Evolutionary conservation across 2,113 vertebrate species (phyloP).

Genomic region (Vimba vimba): DNA sequence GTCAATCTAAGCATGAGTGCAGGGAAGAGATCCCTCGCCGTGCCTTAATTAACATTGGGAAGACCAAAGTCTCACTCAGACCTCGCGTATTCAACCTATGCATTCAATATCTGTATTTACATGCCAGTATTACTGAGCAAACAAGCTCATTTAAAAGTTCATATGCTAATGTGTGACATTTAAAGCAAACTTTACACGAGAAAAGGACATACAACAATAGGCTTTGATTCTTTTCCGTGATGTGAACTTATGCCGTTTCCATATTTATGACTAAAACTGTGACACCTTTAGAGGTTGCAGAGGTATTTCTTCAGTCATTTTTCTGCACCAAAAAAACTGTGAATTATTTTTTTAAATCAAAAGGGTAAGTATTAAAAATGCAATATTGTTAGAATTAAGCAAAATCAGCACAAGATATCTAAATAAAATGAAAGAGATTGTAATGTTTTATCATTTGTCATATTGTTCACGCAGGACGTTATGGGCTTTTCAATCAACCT

Average conservation of each 20-base stretch:
- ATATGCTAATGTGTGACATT: constrained; percentile 88
- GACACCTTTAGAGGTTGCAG: constrained; percentile 64
- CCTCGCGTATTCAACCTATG: constrained; percentile 60
- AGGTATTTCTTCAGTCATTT: neutral
- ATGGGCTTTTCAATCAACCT: no score
- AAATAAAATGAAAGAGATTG: neutral
- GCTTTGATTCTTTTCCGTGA: constrained; percentile 81
- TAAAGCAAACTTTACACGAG: constrained; percentile 87
- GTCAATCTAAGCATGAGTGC: constrained; percentile 68
- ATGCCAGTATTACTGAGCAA: constrained; percentile 81
- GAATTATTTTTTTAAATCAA: no score
- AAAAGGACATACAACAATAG: constrained; percentile 85
- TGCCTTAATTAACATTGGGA: constrained; percentile 71
- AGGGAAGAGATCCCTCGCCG: constrained; percentile 63
- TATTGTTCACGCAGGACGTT: neutral
- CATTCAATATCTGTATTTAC: constrained; percentile 81
- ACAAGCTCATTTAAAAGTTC: constrained; percentile 89
- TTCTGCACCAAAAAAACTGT: neutral
- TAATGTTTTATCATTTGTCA: neutral
- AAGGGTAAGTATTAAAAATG: neutral
- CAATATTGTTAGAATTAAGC: neutral
- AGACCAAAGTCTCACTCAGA: constrained; percentile 62
- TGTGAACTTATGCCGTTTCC: constrained; percentile 77
- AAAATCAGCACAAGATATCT: neutral
- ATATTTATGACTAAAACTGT: constrained; percentile 81